Evolutionary conservation across 2,888 invertebrate genomes (phyloP), one percentile per base, ranked within the genome.

Genomic region (Ferdinandea cuprea): DNA sequence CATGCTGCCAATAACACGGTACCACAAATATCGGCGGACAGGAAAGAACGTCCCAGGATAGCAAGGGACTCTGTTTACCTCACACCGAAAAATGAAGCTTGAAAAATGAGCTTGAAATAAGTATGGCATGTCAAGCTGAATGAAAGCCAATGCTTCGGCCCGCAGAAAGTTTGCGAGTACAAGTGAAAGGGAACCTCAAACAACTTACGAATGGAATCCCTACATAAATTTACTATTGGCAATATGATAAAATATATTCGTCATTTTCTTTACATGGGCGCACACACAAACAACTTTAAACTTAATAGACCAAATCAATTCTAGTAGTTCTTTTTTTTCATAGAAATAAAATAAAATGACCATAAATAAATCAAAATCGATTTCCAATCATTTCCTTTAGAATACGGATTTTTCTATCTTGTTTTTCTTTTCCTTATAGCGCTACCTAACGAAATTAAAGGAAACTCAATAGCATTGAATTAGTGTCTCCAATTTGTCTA

Each of bases 401-500:
- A 35, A 40, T 68, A 73, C 58, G 58, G 78, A 78, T 72, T 78
- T 56, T 78, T 37, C 19, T 25, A 46, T 48, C 68, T 21, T 48
- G 15, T 66, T 21, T 44, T 54, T 46, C 35, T 9, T 28, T 50
- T 54, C 1, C 7, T 56, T 28, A 15, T 56, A 66, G 52, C n/a
- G 42, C 35, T 37, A 25, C 63, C 56, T 78, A 78, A 77, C 73
- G 44, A 72, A 73, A 78, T 83, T 83, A 83, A 68, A 37, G 37
- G 13, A 73, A 83, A 83, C 63, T 78, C 73, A 78, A 83, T 83
- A 78, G 78, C 68, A 68, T 72, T 50, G 72, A 73, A 78, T 78
- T 83, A 73, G 83, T 72, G 73, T 83, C 83, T 83, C 83, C 83
- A 83, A 83, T 83, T 83, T 83, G 83, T 83, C 83, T 83, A 72